Base-by-base conservation (phyloP, 1,140 invertebrate species). In the Aphelinus certus region DNA sequence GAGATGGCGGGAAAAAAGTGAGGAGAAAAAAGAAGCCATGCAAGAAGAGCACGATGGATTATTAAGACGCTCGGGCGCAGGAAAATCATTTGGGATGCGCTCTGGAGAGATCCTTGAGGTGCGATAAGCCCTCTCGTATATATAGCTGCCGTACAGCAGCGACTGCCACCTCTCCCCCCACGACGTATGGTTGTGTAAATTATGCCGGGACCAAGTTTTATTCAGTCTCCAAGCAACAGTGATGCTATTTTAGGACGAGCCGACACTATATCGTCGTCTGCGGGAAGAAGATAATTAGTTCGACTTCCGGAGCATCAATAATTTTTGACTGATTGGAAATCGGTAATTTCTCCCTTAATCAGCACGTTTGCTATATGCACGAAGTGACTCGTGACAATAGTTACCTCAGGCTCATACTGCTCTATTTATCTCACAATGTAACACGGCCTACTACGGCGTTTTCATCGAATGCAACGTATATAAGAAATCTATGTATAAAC, bases 121-220 rank as follows among this genome's bases (percentile, higher is more conserved):
- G 10, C 49, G 69, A 63, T 71, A 71, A 53, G 58, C 69, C 55
- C 60, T 6, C 43, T 61, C 49, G 58, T 70, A 70, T 61, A 3
- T 45, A 26, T 0, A 26, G 26, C 26, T 26, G 26, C 26, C 26
- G 26, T 26, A 26, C 26, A 26, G 26, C 26, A 26, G 26, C 26
- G 26, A 26, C 26, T 26, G 26, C 26, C 26, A 26, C 26, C 26
- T 26, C 26, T 26, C 26, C 26, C 26, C 26, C 26, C 26, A 26
- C 7, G 26, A 67, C 2, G 9, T 46, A 45, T 63, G 61, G 51
- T 49, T 5, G 48, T 71, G 51, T 55, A 55, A 61, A 71, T 53
- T 53, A 53, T n/a, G 42, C 42, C 10, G 48, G 49, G 55, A 61
- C 42, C 42, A 46, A n/a, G 47, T 62, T 46, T 62, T 43, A 63